Percentiles rank a stretch among this genome's conserved stretches.
Evolutionary conservation across 1,140 invertebrate species (phyloP).

Genomic region (Agrypnia vestita): DNA sequence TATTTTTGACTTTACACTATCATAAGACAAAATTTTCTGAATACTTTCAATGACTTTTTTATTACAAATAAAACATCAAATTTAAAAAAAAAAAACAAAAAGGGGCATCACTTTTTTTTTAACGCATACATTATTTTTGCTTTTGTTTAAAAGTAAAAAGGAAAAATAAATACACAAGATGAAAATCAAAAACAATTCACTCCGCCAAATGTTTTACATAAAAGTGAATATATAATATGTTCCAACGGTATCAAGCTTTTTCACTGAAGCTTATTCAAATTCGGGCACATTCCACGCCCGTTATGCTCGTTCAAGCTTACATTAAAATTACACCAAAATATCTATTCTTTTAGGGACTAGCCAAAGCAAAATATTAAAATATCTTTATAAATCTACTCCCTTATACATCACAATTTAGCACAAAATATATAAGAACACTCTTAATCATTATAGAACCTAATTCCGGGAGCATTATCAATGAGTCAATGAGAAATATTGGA

Average conservation of each 20-base stretch:
- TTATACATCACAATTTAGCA: constrained; percentile 30
- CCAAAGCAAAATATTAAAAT: constrained; percentile 46
- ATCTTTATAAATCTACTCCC: constrained; percentile 40
- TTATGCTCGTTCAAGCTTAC: constrained; percentile 34
- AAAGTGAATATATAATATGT: constrained; percentile 35
- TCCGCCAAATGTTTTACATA: constrained; percentile 8
- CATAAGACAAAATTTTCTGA: no score
- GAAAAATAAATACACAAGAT: background rate
- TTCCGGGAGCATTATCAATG: constrained; percentile 31
- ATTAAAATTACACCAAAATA: constrained; percentile 50
- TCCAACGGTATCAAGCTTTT: constrained; percentile 12
- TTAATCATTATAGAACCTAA: constrained; percentile 25
- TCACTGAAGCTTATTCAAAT: constrained; percentile 21
- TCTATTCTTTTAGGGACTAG: constrained; percentile 44
- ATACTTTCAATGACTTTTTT: no score
- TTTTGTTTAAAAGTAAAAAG: no score
- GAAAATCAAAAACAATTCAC: constrained; percentile 20
- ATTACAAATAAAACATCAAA: no score
- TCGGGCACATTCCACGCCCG: background rate
- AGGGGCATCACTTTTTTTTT: no score
- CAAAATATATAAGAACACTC: constrained; percentile 40
- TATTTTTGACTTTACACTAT: constrained; percentile 38
- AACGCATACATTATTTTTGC: no score
- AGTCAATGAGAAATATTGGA: constrained; percentile 9
- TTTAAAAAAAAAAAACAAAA: no score